These are phyloP conservation scores for Clupea harengus DNA, from an alignment of 2,113 vertebrate species.

Conservation along the genomic window DNA sequence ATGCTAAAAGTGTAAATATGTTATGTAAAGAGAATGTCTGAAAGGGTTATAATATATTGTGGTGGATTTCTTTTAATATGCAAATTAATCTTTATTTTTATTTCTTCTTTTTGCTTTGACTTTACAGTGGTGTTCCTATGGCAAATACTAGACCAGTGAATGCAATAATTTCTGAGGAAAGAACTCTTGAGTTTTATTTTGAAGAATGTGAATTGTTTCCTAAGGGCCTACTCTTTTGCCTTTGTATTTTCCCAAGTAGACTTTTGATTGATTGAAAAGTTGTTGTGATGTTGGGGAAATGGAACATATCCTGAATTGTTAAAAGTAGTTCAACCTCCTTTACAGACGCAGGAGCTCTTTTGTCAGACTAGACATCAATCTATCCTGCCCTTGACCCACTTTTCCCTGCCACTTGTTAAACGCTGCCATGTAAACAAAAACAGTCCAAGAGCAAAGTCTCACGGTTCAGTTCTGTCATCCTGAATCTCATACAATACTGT, in stretches of 20 bases:
- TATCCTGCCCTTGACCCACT: not conserved
- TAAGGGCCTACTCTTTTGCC: slow-evolving; percentile 27
- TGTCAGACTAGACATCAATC: not conserved
- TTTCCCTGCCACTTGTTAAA: not conserved
- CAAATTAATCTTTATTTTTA: slow-evolving; percentile 37
- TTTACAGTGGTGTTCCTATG: slow-evolving; percentile 46
- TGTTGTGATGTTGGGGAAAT: slow-evolving; percentile 31
- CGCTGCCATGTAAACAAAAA: not conserved
- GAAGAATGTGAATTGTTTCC: slow-evolving; percentile 67
- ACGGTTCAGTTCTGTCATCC: not conserved
- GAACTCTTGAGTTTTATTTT: slow-evolving; percentile 55
- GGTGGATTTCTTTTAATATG: slow-evolving; percentile 67
- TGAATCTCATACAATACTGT: too few relatives aligned
- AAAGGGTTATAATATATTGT: slow-evolving; percentile 74
- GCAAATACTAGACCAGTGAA: slow-evolving; percentile 62
- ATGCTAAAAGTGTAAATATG: slow-evolving; percentile 62
- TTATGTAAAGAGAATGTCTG: slow-evolving; percentile 67
- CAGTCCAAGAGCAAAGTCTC: not conserved
- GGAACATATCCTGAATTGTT: slow-evolving; percentile 44
- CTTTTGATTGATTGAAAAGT: slow-evolving; percentile 61
- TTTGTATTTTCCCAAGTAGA: slow-evolving; percentile 41
- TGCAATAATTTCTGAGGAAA: slow-evolving; percentile 69
- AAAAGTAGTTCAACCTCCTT: not conserved
- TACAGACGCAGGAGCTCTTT: not conserved
- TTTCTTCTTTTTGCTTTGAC: slow-evolving; percentile 37